Evolutionary conservation across 2,797 vertebrate species (phyloP), one percentile per base, ranked within the genome.

Genomic region (Lagocephalus sceleratus): DNA sequence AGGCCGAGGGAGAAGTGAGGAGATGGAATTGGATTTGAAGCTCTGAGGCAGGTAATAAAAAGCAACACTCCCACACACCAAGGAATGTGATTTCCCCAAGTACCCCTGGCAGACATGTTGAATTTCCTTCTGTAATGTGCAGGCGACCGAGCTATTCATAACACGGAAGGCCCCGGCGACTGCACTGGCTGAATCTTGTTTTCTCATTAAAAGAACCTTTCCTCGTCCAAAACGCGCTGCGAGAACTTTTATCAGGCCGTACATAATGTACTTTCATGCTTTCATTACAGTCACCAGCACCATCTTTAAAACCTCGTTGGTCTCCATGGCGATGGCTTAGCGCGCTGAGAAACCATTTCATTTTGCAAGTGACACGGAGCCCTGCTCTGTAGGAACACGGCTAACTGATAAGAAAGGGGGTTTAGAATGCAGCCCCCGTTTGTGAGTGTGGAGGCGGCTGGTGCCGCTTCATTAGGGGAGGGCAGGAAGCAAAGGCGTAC

Each of bases 21-120:
- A 85, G 83, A 85, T 86, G 87, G 87, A 90, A 92, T 90, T 89
- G 86, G 87, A 91, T 91, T 91, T 90, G 86, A 88, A 86, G 88
- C 88, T 90, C 86, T 84, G 84, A 88, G 86, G 84, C 82, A 90
- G 85, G 87, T 89, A 91, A 91, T 92, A 90, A 90, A 91, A 91
- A 87, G 89, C 82, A 87, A 85, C 80, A 87, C 87, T 89, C 85
- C 86, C 88, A 84, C 88, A 88, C 87, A 88, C 86, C 85, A 85
- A 88, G 79, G 80, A 84, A 82, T 87, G 85, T 90, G 89, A 91
- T 91, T 91, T 92, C 90, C 90, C 90, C 87, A 87, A 89, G 85
- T 86, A 84, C 85, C 80, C 72, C 80, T 87, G 78, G 85, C 86
- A 87, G 85, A 88, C 80, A 86, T 87, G 84, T 87, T 87, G 82